Conservation (phyloP, 2,113 vertebrate species). For the Tretioscincus oriximinensis region DNA sequence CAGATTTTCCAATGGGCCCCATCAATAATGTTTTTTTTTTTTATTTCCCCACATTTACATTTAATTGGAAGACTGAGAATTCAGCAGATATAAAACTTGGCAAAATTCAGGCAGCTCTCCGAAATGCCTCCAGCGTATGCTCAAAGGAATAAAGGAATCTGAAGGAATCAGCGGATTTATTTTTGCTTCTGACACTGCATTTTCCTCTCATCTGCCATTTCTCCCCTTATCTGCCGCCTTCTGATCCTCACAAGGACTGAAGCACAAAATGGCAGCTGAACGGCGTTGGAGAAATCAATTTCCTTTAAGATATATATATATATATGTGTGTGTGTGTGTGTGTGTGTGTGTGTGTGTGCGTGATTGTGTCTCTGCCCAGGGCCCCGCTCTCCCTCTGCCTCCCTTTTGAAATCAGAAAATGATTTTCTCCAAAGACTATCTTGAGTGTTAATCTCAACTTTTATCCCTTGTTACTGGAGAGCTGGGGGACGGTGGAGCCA, state of each 20-base stretch:
- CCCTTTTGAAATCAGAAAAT: background rate
- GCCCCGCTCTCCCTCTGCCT: background rate
- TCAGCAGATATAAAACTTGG: too few relatives aligned
- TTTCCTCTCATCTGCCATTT: too few relatives aligned
- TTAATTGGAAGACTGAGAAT: too few relatives aligned
- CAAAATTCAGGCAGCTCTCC: too few relatives aligned
- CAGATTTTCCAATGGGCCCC: too few relatives aligned
- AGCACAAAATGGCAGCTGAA: background rate
- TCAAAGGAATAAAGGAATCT: too few relatives aligned
- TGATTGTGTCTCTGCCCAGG: background rate
- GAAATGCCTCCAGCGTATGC: too few relatives aligned
- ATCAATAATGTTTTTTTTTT: too few relatives aligned
- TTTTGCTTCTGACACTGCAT: background rate
- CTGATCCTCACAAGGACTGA: too few relatives aligned
- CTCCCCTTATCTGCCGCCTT: too few relatives aligned
- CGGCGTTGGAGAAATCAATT: background rate
- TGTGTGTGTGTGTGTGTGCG: background rate
- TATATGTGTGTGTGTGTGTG: too few relatives aligned
- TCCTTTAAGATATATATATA: background rate
- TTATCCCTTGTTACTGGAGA: constrained; percentile 13
- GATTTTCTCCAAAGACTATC: background rate
- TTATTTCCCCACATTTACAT: too few relatives aligned
- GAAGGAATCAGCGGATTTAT: background rate
- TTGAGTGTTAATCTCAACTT: background rate
- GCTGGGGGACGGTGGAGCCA: background rate